These are phyloP conservation scores for Entomobrya proxima DNA, from an alignment of 2,888 invertebrate species.

Conservation along the genomic window DNA sequence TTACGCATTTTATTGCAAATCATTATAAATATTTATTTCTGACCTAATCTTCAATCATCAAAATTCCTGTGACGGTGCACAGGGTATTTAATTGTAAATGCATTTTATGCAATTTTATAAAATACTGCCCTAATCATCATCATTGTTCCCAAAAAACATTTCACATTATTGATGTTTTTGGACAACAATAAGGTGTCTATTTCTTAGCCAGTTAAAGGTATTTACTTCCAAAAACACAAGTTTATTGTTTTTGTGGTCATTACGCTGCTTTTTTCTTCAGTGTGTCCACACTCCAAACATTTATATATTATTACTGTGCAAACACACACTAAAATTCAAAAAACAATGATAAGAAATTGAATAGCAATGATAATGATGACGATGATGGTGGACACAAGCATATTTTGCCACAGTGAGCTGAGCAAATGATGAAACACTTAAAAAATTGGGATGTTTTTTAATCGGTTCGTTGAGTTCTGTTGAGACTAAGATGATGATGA, in stretches of 20 bases:
- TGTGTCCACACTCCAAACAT: not conserved
- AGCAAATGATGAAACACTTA: constrained; percentile 1
- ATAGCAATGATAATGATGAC: not conserved
- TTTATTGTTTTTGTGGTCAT: not conserved
- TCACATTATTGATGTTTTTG: not conserved
- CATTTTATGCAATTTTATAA: not conserved
- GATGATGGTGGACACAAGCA: not conserved
- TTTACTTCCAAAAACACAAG: not conserved
- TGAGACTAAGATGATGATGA: not conserved
- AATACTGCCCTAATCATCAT: not conserved
- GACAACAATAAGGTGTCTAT: not conserved
- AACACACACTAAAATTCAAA: not conserved
- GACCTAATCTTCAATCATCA: too few species aligned
- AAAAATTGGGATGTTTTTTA: constrained; percentile 27
- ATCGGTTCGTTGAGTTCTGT: constrained; percentile 37
- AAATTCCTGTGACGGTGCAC: too few species aligned
- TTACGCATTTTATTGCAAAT: too few species aligned
- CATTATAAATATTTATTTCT: too few species aligned
- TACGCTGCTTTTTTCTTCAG: not conserved
- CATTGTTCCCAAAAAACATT: too few species aligned
- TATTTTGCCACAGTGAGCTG: not conserved
- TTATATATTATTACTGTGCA: not conserved
- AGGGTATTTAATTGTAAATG: too few species aligned
- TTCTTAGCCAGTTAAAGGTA: not conserved
- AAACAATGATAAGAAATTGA: not conserved